Conservation (phyloP, 2,113 vertebrate species). For the Turnix velox region DNA sequence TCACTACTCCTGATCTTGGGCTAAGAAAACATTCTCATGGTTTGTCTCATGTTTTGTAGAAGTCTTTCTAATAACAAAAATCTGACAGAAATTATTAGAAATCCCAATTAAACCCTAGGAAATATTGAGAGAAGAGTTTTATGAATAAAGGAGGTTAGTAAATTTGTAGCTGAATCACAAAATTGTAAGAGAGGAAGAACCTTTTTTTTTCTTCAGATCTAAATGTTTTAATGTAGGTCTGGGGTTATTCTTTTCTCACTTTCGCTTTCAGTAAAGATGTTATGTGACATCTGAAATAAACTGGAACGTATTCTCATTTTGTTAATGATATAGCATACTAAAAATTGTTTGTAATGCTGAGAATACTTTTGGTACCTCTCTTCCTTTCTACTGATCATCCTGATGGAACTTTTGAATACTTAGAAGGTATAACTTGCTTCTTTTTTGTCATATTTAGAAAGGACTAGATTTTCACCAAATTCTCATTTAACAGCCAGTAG, state of each 20-base stretch:
- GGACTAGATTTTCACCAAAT: background rate
- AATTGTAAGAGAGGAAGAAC: background rate
- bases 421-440: background rate
- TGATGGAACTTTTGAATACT: background rate
- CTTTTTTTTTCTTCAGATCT: background rate
- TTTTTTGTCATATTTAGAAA: background rate
- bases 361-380: accelerated
- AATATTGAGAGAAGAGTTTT: background rate
- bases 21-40: background rate
- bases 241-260: background rate
- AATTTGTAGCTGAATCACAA: background rate
- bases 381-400: background rate
- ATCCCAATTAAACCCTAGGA: background rate
- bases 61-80: background rate
- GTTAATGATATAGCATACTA: background rate
- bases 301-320: background rate
- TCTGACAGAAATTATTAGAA: background rate
- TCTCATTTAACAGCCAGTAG: background rate
- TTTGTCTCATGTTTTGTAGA: background rate
- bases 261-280: background rate
- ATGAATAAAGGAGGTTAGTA: background rate
- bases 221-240: background rate
- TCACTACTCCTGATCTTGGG: accelerated
- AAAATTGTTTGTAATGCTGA: background rate
- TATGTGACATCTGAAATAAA: background rate